Percentiles rank a stretch among this genome's conserved stretches.
Conservation (phyloP, 2,888 invertebrate genomes). For the Trimorus sp. region DNA sequence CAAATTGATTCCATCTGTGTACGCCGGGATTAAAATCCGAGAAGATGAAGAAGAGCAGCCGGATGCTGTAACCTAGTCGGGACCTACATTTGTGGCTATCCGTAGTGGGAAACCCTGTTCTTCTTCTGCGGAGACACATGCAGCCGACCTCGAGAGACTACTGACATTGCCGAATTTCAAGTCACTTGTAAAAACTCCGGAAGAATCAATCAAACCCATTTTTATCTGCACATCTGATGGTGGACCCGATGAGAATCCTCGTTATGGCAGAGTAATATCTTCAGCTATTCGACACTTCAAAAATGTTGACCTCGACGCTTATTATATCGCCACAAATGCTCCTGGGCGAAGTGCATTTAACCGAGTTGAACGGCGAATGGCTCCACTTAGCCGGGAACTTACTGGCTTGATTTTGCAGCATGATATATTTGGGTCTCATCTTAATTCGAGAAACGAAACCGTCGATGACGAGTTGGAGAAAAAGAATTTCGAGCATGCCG, state of each 20-base stretch:
- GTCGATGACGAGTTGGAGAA: constrained; percentile 74
- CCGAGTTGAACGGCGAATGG: constrained; percentile 75
- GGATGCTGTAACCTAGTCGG: constrained; percentile 2
- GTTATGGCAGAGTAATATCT: background rate
- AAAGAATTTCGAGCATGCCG: constrained; percentile 75
- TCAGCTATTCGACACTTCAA: constrained; percentile 68
- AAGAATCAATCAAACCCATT: constrained; percentile 1
- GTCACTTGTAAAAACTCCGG: constrained; percentile 8
- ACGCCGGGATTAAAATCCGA: constrained; percentile 8
- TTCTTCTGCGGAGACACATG: background rate
- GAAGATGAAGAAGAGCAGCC: constrained; percentile 1
- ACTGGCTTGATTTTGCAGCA: constrained; percentile 73
- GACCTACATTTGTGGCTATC: constrained; percentile 15
- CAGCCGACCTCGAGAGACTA: too few relatives aligned
- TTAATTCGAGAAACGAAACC: constrained; percentile 69
- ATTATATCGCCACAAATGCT: constrained; percentile 68
- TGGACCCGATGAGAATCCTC: constrained; percentile 5
- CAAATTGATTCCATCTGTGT: constrained; percentile 71
- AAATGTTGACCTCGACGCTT: constrained; percentile 69
- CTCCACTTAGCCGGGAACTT: constrained; percentile 71
- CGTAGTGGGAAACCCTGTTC: constrained; percentile 19
- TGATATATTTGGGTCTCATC: constrained; percentile 73
- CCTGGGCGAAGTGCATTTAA: constrained; percentile 75
- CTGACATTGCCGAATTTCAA: background rate
- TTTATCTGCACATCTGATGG: background rate